Conservation (phyloP, 2,888 invertebrate genomes). For the Drosophila meridionalis region DNA sequence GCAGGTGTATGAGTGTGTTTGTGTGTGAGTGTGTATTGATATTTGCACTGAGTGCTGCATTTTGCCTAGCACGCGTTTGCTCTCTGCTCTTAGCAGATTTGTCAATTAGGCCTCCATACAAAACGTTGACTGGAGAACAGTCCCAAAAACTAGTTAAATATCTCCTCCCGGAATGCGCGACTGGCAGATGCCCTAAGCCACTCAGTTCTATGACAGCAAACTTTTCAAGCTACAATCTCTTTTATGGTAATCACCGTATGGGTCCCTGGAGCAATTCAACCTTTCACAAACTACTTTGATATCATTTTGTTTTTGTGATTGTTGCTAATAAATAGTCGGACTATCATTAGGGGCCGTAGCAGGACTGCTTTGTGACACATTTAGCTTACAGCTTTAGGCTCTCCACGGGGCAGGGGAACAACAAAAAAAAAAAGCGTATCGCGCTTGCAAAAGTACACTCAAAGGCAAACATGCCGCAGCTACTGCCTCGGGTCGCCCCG, state of each 20-base stretch:
- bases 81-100: constrained; percentile 67
- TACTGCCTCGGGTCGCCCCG: neutral
- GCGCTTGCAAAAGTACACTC: constrained; percentile 25
- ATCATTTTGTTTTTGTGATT: neutral
- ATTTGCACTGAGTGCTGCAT: constrained; percentile 42
- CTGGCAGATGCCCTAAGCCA: constrained; percentile 21
- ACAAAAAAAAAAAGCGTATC: constrained; percentile 8
- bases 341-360: neutral
- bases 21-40: constrained; percentile 26
- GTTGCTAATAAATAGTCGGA: neutral
- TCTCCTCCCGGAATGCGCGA: neutral
- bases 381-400: neutral
- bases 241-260: neutral
- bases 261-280: neutral
- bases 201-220: neutral
- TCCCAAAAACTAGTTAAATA: constrained; percentile 17
- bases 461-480: constrained; percentile 36
- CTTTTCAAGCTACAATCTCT: neutral
- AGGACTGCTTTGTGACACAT: neutral
- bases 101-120: constrained; percentile 70
- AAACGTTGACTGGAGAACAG: constrained; percentile 28
- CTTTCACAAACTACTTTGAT: neutral
- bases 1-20: constrained; percentile 5
- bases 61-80: constrained; percentile 54
- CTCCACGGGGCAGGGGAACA: neutral